These are phyloP conservation scores for Dilophus febrilis DNA, from an alignment of 2,888 invertebrate genomes.

Conservation along the genomic window DNA sequence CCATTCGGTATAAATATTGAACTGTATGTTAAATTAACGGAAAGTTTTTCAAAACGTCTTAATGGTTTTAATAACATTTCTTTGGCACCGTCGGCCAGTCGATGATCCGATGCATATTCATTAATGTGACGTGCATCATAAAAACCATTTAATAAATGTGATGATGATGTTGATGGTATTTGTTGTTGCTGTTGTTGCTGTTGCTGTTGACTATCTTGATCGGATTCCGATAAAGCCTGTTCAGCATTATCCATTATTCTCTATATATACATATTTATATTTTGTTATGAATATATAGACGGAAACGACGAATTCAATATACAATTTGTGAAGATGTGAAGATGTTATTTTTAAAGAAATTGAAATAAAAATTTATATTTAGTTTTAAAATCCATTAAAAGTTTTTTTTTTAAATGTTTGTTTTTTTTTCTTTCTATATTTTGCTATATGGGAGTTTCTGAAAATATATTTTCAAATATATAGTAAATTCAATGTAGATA, in stretches of 20 bases:
- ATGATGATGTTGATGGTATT: slow-evolving; percentile 31
- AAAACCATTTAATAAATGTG: slow-evolving; percentile 37
- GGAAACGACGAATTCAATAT: slow-evolving; percentile 7
- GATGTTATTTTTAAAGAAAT: no score
- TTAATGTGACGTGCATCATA: slow-evolving; percentile 69
- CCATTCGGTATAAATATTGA: slow-evolving; percentile 67
- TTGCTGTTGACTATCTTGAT: slow-evolving; percentile 34
- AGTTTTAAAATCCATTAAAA: no score
- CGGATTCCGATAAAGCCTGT: slow-evolving; percentile 55
- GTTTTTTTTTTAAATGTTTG: no score
- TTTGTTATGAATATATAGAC: no score
- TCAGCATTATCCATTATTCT: slow-evolving; percentile 85
- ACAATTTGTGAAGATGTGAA: slow-evolving; percentile 2
- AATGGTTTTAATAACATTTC: slow-evolving; percentile 57
- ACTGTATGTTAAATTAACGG: slow-evolving; percentile 68
- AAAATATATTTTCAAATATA: no score
- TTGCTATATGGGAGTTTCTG: no score
- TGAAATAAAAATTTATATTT: background rate
- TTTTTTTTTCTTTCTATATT: no score
- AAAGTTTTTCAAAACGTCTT: slow-evolving; percentile 72
- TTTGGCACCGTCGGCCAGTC: slow-evolving; percentile 48
- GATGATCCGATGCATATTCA: slow-evolving; percentile 58
- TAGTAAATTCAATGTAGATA: no score
- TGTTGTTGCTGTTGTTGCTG: slow-evolving; percentile 40
- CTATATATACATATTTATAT: slow-evolving; percentile 34